These are phyloP conservation scores for Aphelocoma coerulescens DNA, from an alignment of 2,113 vertebrate genomes.

Conservation along the genomic window DNA sequence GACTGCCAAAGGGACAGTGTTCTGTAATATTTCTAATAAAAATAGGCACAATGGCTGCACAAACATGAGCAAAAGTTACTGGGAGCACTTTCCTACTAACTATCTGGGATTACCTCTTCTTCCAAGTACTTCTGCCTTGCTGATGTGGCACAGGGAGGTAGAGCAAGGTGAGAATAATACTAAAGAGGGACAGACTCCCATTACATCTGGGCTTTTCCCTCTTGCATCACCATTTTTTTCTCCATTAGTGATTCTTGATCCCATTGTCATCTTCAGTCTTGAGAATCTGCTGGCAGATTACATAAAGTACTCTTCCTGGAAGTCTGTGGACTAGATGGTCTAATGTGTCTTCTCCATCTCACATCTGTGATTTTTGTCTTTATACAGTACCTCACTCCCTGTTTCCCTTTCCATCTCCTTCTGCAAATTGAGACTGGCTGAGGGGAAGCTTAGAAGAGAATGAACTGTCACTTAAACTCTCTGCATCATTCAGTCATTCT, in stretches of 20 bases:
- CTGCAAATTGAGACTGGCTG: constrained; percentile 33
- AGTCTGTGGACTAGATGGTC: not conserved
- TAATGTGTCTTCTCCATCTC: not conserved
- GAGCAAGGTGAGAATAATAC: not conserved
- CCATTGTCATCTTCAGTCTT: not conserved
- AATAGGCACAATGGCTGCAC: not conserved
- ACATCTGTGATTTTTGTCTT: not conserved
- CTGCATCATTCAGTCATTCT: constrained; percentile 36
- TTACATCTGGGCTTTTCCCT: not conserved
- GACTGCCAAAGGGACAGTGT: not conserved
- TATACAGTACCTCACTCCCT: not conserved
- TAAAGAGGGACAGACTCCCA: not conserved
- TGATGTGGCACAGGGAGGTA: not conserved
- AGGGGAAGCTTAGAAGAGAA: constrained; percentile 6
- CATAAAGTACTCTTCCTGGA: not conserved
- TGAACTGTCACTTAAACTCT: constrained; percentile 33
- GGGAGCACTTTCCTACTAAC: not conserved
- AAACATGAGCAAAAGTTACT: not conserved
- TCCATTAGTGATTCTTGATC: not conserved
- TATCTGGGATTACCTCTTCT: not conserved
- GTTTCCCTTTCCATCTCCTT: constrained; percentile 3
- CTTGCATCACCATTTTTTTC: not conserved
- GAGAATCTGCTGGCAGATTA: not conserved
- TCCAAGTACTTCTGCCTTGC: not conserved
- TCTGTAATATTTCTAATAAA: not conserved